Base-by-base conservation (phyloP, 2,888 invertebrate genomes). In the Netelia fuscicornis region DNA sequence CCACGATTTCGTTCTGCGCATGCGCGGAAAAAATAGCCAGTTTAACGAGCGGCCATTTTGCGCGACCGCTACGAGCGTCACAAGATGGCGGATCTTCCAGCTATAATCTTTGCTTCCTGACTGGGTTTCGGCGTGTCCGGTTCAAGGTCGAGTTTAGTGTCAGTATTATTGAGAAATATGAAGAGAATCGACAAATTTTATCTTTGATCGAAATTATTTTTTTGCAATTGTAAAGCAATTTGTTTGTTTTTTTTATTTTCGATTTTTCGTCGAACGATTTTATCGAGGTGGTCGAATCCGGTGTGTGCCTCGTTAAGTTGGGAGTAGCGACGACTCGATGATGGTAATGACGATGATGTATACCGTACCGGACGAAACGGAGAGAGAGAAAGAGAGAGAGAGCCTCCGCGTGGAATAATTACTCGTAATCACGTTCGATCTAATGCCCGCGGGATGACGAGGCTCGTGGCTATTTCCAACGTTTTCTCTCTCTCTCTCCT, bases 401-500 rank as follows among this genome's bases (percentile, higher is more conserved):
- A 37, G 37, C 37, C 71, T 71, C 80, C 71, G 89, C 85, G 89
- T 87, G 89, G 90, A 93, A 92, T 93, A 92, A 93, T 93, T 93
- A 92, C 91, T 92, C 91, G 91, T 91, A 93, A 93, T 93, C 92
- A 91, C 92, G 91, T 88, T 92, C 91, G 90, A 93, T 93, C 93
- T 93, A 92, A 91, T 92, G 91, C 91, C 87, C 89, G 88, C 79
- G 87, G 88, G 87, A 91, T 91, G 91, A 91, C 91, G 89, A 87
- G 87, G 90, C 91, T 88, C 79, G 72, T 68, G 68, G 78, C 68
- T 58, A 37, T 37, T 75, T n/a, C 23, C 67, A 52, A 62, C 54
- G 72, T 68, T 64, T 56, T 58, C 71, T 58, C 42, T 77, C 42
- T 76, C 52, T 72, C 71, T 48, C 58, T 30, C 17, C 23, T 10